Evolutionary conservation across 2,797 vertebrate genomes (phyloP), one percentile per base, ranked within the genome.

Genomic region (Xenopus petersii): DNA sequence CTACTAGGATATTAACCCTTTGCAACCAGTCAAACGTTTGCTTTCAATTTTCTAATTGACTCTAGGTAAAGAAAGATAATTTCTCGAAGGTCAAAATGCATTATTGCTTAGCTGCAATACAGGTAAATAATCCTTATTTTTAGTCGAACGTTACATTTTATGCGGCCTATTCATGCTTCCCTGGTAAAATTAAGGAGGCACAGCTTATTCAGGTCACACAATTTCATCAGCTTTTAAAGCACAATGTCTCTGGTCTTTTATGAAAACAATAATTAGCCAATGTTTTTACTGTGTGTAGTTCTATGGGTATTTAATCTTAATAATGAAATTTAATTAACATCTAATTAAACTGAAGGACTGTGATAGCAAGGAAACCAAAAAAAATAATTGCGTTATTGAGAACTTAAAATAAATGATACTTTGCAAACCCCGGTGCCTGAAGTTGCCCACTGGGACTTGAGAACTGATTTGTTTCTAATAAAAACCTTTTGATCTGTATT

Each of bases 281-380:
- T 70, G 64, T 65, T 71, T 54, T 76, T 70, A 59, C 67, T 47
- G 30, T 49, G 55, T 71, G 62, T 48, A 46, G 61, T 76, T 65
- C 59, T 65, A 76, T 59, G 74, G 74, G 42, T 60, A 76, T 76
- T 76, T 70, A 76, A 75, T 70, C 16, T 64, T 65, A 70, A 71
- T 70, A 71, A 59, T 71, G 60, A 76, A 65, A 76, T 59, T 76
- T 65, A 71, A 76, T 76, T 76, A 76, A 71, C 67, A 70, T 70
- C 42, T 65, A 71, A 71, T 72, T 77, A 72, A 77, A 72, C 10
- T 33, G 33, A 68, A 77, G 49, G 64, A 46, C 70, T 77, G 48
- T 42, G 54, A 66, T 67, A 71, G 74, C 61, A 65, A 54, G 68
- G 67, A 65, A 70, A 75, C 69, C 54, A 75, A n/a, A 75, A 42